phyloP scores from a whole-genome alignment of 2,797 vertebrate genomes.

The Pitangus sulphuratus region DNA sequence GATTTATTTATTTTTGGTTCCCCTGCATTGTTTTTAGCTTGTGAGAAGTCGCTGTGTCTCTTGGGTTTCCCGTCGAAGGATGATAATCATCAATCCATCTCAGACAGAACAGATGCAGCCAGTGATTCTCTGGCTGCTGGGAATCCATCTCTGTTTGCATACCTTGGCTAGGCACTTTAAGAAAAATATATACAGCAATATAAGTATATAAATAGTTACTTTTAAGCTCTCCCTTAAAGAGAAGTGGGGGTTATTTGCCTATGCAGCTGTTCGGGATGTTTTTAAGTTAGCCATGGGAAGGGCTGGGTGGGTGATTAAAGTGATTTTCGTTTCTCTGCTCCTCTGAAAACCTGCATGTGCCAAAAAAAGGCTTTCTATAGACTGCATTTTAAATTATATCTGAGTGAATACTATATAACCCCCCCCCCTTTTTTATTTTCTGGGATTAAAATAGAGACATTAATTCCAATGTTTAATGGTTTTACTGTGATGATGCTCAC shows the following conservation, averaged over 20 bases:
- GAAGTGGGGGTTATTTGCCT: neutral
- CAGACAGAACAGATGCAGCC: neutral
- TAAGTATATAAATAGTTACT: neutral
- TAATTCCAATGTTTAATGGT: neutral
- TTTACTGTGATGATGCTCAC: neutral
- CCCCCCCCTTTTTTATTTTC: neutral
- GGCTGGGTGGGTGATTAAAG: neutral
- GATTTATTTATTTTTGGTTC: neutral
- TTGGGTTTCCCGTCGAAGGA: neutral
- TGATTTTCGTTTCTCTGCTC: neutral
- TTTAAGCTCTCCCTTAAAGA: neutral
- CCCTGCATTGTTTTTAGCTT: neutral
- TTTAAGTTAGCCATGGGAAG: fast-evolving
- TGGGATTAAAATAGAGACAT: neutral
- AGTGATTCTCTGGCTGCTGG: neutral
- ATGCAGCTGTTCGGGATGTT: neutral
- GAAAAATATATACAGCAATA: neutral
- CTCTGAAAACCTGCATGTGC: neutral
- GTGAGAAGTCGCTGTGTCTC: fast-evolving
- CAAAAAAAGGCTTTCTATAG: neutral
- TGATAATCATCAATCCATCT: neutral
- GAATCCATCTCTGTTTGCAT: neutral
- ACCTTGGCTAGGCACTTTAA: neutral
- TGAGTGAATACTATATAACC: neutral
- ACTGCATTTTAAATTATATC: neutral